Conservation (phyloP, 2,888 invertebrate species). For the Chrysolina americana region DNA sequence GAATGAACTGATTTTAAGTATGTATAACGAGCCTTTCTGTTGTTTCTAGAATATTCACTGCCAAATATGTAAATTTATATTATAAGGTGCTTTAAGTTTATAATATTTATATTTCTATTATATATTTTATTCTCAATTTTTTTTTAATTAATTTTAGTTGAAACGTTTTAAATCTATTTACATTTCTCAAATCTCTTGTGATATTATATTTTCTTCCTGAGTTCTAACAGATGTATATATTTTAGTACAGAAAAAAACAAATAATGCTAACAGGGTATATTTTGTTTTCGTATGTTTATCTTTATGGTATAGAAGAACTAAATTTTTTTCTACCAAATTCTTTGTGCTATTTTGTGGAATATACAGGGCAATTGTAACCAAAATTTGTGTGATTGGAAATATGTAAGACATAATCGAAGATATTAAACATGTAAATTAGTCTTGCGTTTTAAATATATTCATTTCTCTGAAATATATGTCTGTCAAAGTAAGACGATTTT, state of each 20-base stretch:
- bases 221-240: slow-evolving; percentile 42
- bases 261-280: slow-evolving; percentile 53
- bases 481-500: too few species aligned
- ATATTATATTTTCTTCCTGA: slow-evolving; percentile 40
- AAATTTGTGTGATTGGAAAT: slow-evolving; percentile 57
- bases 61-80: slow-evolving; percentile 44
- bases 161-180: slow-evolving; percentile 39
- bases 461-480: too few species aligned
- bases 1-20: background rate
- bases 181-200: slow-evolving; percentile 38
- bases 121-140: slow-evolving; percentile 46
- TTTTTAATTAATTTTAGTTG: slow-evolving; percentile 38
- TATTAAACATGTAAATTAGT: slow-evolving; percentile 28
- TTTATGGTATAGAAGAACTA: slow-evolving; percentile 41
- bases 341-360: slow-evolving; percentile 59
- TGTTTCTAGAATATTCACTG: slow-evolving; percentile 43
- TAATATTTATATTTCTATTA: slow-evolving; percentile 46
- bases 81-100: slow-evolving; percentile 51
- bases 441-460: background rate
- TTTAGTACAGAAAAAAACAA: slow-evolving; percentile 39
- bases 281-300: slow-evolving; percentile 48
- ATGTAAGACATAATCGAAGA: slow-evolving; percentile 45
- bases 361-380: slow-evolving; percentile 62
- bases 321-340: slow-evolving; percentile 41
- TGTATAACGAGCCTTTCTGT: background rate